These are phyloP conservation scores for Biston betularia DNA, from an alignment of 2,888 invertebrate genomes.

Conservation along the genomic window DNA sequence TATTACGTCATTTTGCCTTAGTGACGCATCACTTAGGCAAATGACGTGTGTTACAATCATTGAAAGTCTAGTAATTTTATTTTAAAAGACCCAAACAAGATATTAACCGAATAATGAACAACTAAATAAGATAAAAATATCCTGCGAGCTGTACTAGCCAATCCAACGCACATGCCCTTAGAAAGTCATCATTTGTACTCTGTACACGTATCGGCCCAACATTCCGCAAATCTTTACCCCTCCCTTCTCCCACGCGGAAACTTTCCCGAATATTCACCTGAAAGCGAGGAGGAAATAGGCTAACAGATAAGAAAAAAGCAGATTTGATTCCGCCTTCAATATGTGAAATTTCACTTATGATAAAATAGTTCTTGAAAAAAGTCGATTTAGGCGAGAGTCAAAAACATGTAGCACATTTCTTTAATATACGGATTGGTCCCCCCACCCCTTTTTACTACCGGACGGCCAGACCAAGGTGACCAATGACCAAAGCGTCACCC, in stretches of 20 bases:
- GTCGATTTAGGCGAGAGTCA: no score
- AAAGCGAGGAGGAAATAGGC: neutral
- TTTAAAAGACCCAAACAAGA: neutral
- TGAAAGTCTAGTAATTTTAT: neutral
- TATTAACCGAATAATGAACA: conserved; percentile 7
- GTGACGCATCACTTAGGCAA: no score
- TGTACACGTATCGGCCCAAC: conserved; percentile 13
- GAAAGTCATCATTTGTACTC: conserved; percentile 8
- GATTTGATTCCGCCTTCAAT: neutral
- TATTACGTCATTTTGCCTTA: no score
- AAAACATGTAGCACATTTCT: no score
- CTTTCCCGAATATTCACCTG: conserved; percentile 12
- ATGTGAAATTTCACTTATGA: neutral
- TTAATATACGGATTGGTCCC: no score
- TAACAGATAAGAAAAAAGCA: neutral
- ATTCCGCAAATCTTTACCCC: conserved; percentile 13
- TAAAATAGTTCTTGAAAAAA: no score
- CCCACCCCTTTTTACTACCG: no score
- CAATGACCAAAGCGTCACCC: no score
- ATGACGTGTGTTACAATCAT: no score
- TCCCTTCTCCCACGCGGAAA: conserved; percentile 2
- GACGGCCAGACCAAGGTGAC: no score
- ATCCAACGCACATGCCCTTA: conserved; percentile 1
- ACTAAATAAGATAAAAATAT: conserved; percentile 4
- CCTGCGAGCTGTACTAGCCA: neutral